Evolutionary conservation across 2,888 invertebrate genomes (phyloP).

Genomic region (Drosophila longiperda): DNA sequence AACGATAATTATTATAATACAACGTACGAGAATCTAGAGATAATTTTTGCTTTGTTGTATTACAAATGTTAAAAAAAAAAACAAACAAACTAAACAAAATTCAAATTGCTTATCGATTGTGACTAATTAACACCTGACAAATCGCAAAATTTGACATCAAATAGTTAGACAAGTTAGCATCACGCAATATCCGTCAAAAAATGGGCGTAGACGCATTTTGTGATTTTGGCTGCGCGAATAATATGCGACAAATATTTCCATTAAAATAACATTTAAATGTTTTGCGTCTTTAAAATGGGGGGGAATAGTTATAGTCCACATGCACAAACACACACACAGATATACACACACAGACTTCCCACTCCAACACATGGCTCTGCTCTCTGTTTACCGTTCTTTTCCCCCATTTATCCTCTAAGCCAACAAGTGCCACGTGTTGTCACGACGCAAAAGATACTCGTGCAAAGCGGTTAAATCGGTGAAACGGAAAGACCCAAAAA

Average conservation of each 20-base stretch:
- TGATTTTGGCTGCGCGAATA: slow-evolving; percentile 1
- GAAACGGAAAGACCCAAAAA: slow-evolving; percentile 5
- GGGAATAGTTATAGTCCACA: neutral
- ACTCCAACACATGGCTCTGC: neutral
- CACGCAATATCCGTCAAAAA: neutral
- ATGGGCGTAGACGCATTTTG: neutral
- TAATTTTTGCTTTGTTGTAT: slow-evolving; percentile 2
- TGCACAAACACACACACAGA: neutral
- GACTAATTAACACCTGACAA: slow-evolving; percentile 7
- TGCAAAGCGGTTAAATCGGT: neutral
- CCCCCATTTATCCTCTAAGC: neutral
- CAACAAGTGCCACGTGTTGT: slow-evolving; percentile 35
- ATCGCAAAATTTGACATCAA: neutral
- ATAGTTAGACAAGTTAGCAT: neutral
- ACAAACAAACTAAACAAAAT: neutral
- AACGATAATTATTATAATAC: neutral
- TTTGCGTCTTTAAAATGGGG: slow-evolving; percentile 56
- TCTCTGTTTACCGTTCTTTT: neutral
- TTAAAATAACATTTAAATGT: slow-evolving; percentile 25
- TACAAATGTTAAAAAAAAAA: neutral
- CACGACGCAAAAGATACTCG: slow-evolving; percentile 9
- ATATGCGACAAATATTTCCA: neutral
- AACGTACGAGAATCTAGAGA: neutral
- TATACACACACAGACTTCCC: neutral
- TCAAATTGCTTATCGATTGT: slow-evolving; percentile 10